Evolutionary conservation across 2,113 vertebrate genomes (phyloP).

Genomic region (Vidua macroura): DNA sequence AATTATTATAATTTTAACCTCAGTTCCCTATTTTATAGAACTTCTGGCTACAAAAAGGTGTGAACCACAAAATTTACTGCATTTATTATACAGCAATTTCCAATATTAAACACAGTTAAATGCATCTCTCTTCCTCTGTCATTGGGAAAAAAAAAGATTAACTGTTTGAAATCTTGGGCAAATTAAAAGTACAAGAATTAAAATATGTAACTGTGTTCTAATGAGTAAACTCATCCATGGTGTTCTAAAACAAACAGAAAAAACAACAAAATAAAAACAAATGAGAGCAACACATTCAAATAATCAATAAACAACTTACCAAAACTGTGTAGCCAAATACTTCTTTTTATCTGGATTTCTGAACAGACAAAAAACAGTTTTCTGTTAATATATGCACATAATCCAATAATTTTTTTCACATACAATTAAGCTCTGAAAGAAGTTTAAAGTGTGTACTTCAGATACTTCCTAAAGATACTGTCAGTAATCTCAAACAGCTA

Average conservation of each 20-base stretch:
- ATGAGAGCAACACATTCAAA: not conserved
- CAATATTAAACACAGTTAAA: not conserved
- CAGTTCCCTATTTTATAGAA: not conserved
- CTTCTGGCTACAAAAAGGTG: conserved; percentile 5
- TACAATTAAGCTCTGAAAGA: not conserved
- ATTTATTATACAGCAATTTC: conserved; percentile 7
- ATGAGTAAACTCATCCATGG: not conserved
- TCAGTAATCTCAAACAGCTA: not conserved
- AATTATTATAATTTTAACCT: conserved; percentile 27
- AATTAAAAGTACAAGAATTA: not conserved
- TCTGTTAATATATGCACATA: not conserved
- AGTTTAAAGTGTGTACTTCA: not conserved
- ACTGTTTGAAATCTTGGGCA: not conserved
- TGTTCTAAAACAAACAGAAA: not conserved
- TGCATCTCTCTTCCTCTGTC: not conserved
- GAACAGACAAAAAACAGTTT: conserved; percentile 29
- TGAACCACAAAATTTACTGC: conserved; percentile 21
- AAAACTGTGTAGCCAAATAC: not conserved
- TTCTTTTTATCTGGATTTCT: conserved; percentile 46
- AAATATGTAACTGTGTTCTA: not conserved
- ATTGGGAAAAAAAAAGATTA: not conserved
- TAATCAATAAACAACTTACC: conserved; percentile 15
- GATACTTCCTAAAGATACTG: not conserved
- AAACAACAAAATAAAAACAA: not conserved
- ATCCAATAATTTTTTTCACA: not conserved